Evolutionary conservation across 2,888 invertebrate genomes (phyloP).

Genomic region (Idaea straminata): DNA sequence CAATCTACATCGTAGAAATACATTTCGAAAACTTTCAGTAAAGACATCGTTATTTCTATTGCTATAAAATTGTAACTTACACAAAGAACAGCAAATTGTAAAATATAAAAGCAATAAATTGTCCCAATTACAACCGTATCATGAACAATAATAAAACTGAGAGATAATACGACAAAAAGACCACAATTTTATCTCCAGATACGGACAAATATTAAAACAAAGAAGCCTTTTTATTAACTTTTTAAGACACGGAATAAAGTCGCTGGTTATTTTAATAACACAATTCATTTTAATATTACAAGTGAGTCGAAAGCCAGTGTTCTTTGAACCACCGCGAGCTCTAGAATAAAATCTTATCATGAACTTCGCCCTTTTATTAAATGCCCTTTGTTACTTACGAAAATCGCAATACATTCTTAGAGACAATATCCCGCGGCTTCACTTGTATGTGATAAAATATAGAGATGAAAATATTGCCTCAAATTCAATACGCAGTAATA

Average conservation of each 20-base stretch:
- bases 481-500: no score
- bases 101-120: slow-evolving; percentile 1
- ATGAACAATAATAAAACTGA: slow-evolving; percentile 1
- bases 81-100: not conserved
- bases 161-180: not conserved
- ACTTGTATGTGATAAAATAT: no score
- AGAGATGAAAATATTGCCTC: no score
- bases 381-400: slow-evolving; percentile 58
- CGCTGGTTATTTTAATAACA: slow-evolving; percentile 27
- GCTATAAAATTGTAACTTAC: not conserved
- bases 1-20: not conserved
- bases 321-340: slow-evolving; percentile 36
- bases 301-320: slow-evolving; percentile 27
- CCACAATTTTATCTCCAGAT: slow-evolving; percentile 15
- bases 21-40: not conserved
- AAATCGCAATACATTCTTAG: slow-evolving; percentile 57
- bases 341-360: slow-evolving; percentile 56
- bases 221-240: slow-evolving; percentile 23
- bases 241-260: slow-evolving; percentile 22
- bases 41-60: slow-evolving; percentile 1
- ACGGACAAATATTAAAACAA: slow-evolving; percentile 26
- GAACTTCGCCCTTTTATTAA: slow-evolving; percentile 53
- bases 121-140: not conserved
- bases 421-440: no score
- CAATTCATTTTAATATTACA: slow-evolving; percentile 30